A percentile compares a stretch with the other conserved stretches of the same genome.
Evolutionary conservation across 2,888 invertebrate genomes (phyloP).

Genomic region (Nemotelus nigrinus): DNA sequence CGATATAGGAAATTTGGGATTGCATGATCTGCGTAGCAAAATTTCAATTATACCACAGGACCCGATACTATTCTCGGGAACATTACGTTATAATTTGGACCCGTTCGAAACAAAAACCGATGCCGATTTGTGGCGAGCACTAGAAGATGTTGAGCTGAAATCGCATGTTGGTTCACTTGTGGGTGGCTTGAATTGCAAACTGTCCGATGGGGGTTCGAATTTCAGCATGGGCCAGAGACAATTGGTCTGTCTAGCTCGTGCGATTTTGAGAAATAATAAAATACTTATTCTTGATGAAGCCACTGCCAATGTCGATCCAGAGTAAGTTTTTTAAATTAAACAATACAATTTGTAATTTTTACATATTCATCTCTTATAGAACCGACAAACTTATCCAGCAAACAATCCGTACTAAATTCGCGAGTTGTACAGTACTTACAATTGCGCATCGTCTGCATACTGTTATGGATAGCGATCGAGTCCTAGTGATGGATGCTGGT

Average conservation of each 20-base stretch:
- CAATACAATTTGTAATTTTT: background rate
- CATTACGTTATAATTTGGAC: conserved; percentile 73
- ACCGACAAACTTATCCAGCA: conserved; percentile 40
- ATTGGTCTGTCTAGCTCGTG: conserved; percentile 81
- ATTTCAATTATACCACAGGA: conserved; percentile 77
- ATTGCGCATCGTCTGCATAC: conserved; percentile 53
- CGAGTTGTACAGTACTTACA: conserved; percentile 29
- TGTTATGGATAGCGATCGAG: conserved; percentile 51
- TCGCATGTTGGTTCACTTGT: conserved; percentile 60
- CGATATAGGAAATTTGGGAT: conserved; percentile 36
- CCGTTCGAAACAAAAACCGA: conserved; percentile 76
- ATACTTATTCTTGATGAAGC: conserved; percentile 76
- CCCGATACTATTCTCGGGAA: conserved; percentile 74
- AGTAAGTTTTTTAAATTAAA: conserved; percentile 66
- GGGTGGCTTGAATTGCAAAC: conserved; percentile 70
- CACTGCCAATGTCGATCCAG: conserved; percentile 84
- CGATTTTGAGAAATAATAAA: conserved; percentile 71
- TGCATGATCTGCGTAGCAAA: conserved; percentile 66
- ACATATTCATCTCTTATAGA: conserved; percentile 48
- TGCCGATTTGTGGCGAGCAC: conserved; percentile 75
- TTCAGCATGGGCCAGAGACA: conserved; percentile 85
- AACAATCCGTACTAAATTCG: conserved; percentile 31
- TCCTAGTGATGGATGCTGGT: conserved; percentile 60
- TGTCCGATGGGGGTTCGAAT: conserved; percentile 78
- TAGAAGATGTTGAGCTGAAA: conserved; percentile 70